These are phyloP conservation scores for Conomelus anceps DNA, from an alignment of 2,888 invertebrate genomes.

Conservation along the genomic window DNA sequence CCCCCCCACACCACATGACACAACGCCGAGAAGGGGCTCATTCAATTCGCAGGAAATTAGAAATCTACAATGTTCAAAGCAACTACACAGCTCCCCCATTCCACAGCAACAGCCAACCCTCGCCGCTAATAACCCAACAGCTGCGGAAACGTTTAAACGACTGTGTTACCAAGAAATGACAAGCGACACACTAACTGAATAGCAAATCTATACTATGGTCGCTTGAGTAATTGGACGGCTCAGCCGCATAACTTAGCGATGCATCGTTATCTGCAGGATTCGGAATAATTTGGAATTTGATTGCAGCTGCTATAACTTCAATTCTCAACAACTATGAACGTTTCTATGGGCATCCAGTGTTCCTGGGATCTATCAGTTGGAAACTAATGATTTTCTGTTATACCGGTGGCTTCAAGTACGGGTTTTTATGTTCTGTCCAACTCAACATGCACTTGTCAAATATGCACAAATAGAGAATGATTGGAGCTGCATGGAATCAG, in stretches of 20 bases:
- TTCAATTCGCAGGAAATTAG: neutral
- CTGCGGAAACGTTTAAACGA: neutral
- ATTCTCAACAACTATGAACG: neutral
- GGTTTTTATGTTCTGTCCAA: no score
- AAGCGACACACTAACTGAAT: neutral
- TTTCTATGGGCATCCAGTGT: neutral
- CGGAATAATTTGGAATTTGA: neutral
- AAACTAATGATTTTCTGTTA: neutral
- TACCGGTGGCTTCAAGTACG: neutral
- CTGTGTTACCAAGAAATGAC: neutral
- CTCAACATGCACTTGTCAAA: no score
- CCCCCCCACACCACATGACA: neutral
- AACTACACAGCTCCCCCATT: neutral
- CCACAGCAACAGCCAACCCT: neutral
- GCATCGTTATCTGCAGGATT: neutral
- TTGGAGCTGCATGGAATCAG: neutral
- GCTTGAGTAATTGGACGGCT: neutral
- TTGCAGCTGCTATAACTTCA: neutral
- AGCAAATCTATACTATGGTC: neutral
- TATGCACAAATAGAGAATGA: neutral
- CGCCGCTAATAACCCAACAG: neutral
- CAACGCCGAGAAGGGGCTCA: neutral
- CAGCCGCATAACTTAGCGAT: neutral
- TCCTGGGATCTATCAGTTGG: neutral
- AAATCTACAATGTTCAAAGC: neutral